Evolutionary conservation across 2,797 vertebrate species (phyloP).

Genomic region (Microctenopoma stevenorrisi): DNA sequence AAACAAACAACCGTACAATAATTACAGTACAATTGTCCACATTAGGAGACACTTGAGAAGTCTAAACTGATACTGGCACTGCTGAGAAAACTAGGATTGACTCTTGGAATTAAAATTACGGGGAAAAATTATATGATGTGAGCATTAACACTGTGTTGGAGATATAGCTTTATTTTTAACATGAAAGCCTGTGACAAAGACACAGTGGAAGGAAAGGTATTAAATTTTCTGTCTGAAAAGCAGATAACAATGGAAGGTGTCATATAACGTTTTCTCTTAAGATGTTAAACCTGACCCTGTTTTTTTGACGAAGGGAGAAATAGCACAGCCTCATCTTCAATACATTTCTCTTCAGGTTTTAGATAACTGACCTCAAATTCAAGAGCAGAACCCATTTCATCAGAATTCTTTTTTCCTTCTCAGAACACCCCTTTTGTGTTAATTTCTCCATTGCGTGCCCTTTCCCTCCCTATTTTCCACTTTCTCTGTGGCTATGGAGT

Average conservation of each 20-base stretch:
- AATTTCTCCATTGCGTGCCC: conserved; percentile 26
- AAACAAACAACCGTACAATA: conserved; percentile 77
- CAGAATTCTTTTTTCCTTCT: conserved; percentile 20
- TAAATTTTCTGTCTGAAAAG: conserved; percentile 36
- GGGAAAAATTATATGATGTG: background rate
- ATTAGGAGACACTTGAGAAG: conserved; percentile 53
- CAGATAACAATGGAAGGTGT: conserved; percentile 55
- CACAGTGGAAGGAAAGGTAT: conserved; percentile 19
- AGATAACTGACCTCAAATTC: conserved; percentile 56
- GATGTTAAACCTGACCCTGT: conserved; percentile 65
- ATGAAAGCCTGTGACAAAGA: conserved; percentile 5
- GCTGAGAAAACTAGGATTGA: background rate
- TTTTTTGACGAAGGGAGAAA: conserved; percentile 40
- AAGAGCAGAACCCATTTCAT: conserved; percentile 46
- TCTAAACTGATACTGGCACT: conserved; percentile 51
- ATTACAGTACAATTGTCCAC: conserved; percentile 72
- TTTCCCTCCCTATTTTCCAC: conserved; percentile 49
- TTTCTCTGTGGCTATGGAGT: conserved; percentile 59
- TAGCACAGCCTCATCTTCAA: conserved; percentile 31
- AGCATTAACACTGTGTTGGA: conserved; percentile 3
- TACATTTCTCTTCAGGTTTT: conserved; percentile 32
- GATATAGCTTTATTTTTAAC: conserved; percentile 19
- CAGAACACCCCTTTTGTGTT: conserved; percentile 49
- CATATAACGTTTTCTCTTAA: conserved; percentile 54
- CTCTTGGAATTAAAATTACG: background rate